Percentiles rank a stretch among this genome's conserved stretches.
Evolutionary conservation across 2,888 invertebrate species (phyloP).

Genomic region (Lasioglossum malachurum): DNA sequence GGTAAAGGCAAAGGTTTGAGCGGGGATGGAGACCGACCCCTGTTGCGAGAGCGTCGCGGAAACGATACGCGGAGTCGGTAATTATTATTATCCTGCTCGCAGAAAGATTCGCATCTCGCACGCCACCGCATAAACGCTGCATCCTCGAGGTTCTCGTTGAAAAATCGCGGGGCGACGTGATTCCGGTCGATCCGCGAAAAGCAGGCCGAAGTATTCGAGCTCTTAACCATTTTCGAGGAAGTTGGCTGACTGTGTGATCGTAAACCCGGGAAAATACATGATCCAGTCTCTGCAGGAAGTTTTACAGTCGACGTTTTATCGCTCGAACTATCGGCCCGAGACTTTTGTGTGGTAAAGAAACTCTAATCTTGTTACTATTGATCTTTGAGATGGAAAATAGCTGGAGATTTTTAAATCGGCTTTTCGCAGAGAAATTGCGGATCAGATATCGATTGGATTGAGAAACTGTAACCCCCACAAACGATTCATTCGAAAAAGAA

Average conservation of each 20-base stretch:
- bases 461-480: too few species aligned
- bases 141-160: neutral
- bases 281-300: neutral
- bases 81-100: constrained; percentile 71
- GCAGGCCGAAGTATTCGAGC: constrained; percentile 5
- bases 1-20: constrained; percentile 10
- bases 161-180: neutral
- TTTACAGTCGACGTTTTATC: neutral
- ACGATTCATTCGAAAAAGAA: neutral
- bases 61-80: constrained; percentile 45
- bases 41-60: constrained; percentile 55
- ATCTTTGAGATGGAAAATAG: neutral
- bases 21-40: constrained; percentile 39
- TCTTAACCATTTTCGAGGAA: neutral
- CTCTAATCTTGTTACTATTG: neutral
- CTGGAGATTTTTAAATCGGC: neutral
- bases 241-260: neutral
- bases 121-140: constrained; percentile 51
- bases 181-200: neutral
- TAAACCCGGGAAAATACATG: neutral
- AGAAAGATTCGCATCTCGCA: constrained; percentile 72
- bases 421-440: neutral
- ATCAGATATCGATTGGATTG: neutral
- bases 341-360: neutral
- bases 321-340: neutral